A percentile compares a stretch with the other conserved stretches of the same genome.
Evolutionary conservation across 2,797 vertebrate genomes (phyloP).

Genomic region (Danio aesculapii): DNA sequence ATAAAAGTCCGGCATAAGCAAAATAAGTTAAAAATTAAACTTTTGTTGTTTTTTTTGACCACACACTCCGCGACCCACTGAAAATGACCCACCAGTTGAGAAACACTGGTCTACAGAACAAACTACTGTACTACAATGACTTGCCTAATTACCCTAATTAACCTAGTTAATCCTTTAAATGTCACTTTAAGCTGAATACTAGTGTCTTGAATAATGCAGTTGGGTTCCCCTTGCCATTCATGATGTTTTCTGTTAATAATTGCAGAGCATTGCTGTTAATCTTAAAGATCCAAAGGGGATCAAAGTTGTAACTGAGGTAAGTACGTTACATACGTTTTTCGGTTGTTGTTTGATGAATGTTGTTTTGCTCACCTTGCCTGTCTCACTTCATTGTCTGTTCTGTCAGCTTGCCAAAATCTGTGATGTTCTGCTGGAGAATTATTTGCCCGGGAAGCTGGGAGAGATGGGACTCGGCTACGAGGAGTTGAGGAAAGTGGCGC

Average conservation of each 20-base stretch:
- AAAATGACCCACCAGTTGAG: too few species aligned
- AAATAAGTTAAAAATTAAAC: too few species aligned
- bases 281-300: slow-evolving; percentile 86
- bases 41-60: too few species aligned
- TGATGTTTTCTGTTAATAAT: not conserved
- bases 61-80: too few species aligned
- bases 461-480: slow-evolving; percentile 88
- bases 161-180: too few species aligned
- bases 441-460: slow-evolving; percentile 88
- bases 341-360: not conserved
- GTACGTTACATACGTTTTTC: not conserved
- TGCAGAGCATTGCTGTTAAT: slow-evolving; percentile 89
- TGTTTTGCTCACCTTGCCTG: not conserved
- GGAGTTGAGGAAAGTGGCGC: slow-evolving; percentile 82
- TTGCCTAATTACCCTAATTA: too few species aligned
- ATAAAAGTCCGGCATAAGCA: too few species aligned
- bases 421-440: slow-evolving; percentile 95
- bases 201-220: too few species aligned
- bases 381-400: slow-evolving; percentile 34
- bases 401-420: slow-evolving; percentile 86
- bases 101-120: too few species aligned
- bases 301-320: slow-evolving; percentile 87
- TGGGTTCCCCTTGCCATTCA: not conserved
- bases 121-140: too few species aligned
- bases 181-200: too few species aligned